Evolutionary conservation across 2,113 vertebrate genomes (phyloP).

Genomic region (Gracilinanus agilis): DNA sequence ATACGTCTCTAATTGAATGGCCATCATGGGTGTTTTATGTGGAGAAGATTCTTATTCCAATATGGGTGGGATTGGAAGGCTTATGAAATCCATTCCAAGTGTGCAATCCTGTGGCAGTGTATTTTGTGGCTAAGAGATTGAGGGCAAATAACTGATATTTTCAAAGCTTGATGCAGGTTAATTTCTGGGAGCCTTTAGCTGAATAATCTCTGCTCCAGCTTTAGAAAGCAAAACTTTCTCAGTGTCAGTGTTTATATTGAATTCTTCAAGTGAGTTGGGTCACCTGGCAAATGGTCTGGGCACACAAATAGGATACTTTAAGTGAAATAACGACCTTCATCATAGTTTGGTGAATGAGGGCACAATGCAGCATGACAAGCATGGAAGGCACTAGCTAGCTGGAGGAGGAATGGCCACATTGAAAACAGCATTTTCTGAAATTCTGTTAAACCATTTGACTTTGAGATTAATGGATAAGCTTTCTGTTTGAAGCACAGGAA

Average conservation of each 20-base stretch:
- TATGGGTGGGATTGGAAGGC: background rate
- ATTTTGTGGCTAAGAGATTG: background rate
- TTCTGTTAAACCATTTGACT: conserved; percentile 56
- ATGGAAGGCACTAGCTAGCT: background rate
- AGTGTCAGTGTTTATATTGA: background rate
- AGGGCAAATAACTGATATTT: background rate
- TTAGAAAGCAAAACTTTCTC: background rate
- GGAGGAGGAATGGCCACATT: conserved; percentile 12
- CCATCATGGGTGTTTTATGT: background rate
- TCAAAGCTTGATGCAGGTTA: background rate
- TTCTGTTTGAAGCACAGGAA: conserved; percentile 68
- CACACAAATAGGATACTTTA: background rate
- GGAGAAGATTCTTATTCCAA: background rate
- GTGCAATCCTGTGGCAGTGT: background rate
- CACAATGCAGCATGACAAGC: background rate
- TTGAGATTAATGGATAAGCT: conserved; percentile 61
- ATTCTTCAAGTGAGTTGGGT: conserved; percentile 33
- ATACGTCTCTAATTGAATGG: background rate
- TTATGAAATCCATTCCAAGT: background rate
- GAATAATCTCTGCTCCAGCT: background rate
- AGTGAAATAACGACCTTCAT: background rate
- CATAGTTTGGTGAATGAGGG: conserved; percentile 37
- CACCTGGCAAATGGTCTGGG: background rate
- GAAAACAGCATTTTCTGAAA: conserved; percentile 54
- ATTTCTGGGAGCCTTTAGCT: background rate